phyloP scores from a whole-genome alignment of 2,797 vertebrate genomes.

The Picus viridis region DNA sequence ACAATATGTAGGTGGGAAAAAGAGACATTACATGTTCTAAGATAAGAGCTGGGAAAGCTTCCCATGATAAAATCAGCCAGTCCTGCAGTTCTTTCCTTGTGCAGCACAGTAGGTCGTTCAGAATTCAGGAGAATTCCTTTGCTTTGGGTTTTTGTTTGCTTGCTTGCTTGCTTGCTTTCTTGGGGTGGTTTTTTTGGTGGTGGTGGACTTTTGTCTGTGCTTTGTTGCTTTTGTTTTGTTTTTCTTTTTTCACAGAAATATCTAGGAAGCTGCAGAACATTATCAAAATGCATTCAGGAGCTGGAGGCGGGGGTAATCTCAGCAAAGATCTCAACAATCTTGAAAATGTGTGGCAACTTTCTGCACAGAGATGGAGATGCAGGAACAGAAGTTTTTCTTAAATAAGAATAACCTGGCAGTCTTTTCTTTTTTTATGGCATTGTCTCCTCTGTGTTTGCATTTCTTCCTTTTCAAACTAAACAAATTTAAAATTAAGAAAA shows the following conservation, averaged over 20 bases:
- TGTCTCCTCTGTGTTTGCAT: constrained; percentile 39
- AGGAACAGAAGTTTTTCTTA: constrained; percentile 4
- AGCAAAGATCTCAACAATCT: constrained; percentile 13
- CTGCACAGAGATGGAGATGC: background rate
- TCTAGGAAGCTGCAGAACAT: background rate
- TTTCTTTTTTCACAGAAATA: background rate
- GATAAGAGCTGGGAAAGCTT: constrained; percentile 51
- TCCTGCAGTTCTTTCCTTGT: constrained; percentile 25
- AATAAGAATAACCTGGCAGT: background rate
- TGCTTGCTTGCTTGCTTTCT: too few species aligned
- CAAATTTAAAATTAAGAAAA: constrained; percentile 37
- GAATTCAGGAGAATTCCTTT: constrained; percentile 32
- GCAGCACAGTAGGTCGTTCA: background rate
- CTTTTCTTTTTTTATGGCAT: background rate
- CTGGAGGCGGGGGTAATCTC: background rate
- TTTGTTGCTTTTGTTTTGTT: background rate
- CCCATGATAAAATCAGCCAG: constrained; percentile 16
- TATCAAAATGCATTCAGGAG: constrained; percentile 35
- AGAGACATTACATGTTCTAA: background rate
- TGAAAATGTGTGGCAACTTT: background rate
- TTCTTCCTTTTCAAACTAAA: constrained; percentile 37
- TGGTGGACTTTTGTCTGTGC: too few species aligned
- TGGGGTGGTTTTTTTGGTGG: too few species aligned
- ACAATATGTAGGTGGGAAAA: constrained; percentile 57
- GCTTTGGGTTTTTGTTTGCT: background rate